Evolutionary conservation across 1,140 invertebrate genomes (phyloP), one percentile per base, ranked within the genome.

Genomic region (Chelonus insularis): DNA sequence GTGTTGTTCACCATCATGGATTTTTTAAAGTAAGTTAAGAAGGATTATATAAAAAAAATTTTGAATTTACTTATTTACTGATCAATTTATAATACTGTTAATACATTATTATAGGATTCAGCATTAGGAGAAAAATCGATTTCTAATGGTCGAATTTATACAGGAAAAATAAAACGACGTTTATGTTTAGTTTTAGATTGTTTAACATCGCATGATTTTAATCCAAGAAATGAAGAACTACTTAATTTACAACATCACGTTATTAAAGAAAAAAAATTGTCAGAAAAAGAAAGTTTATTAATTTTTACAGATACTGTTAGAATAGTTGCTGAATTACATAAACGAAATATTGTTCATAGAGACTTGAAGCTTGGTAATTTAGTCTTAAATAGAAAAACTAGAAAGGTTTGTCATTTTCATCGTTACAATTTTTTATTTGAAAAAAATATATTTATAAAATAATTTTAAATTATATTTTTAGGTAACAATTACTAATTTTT

Each of bases 231-330:
- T 39, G 84, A 83, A 16, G 86, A 90, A 67, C 76, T 90, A 1
- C 86, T 92, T 16, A 93, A 92, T 77, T 79, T 94, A 6, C 91
- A 93, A 68, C 89, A 92, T 73, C 91, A 93, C 79, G 89, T 94
- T 4, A 92, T 92, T 48, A 88, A 87, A 76, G 89, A 91, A 65
- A 92, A 91, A 68, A 92, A 90, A 76, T 83, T 94, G 23, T 83
- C 84, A 7, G 91, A 93, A 73, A 87, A 85, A 68, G 90, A 93
- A 77, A 88, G 90, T 21, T 82, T 93, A 39, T 72, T 88, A 34
- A 91, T 94, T 72, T 92, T 94, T 72, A 87, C 87, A 71, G 86
- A 92, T 74, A 89, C 91, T 67, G 89, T 92, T 11, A 83, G 84
- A 70, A 87, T 92, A 58, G 90, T 93, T 4, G 85, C 88, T 32